Conservation (phyloP, 1,140 invertebrate genomes). For the Bombus superbus region DNA sequence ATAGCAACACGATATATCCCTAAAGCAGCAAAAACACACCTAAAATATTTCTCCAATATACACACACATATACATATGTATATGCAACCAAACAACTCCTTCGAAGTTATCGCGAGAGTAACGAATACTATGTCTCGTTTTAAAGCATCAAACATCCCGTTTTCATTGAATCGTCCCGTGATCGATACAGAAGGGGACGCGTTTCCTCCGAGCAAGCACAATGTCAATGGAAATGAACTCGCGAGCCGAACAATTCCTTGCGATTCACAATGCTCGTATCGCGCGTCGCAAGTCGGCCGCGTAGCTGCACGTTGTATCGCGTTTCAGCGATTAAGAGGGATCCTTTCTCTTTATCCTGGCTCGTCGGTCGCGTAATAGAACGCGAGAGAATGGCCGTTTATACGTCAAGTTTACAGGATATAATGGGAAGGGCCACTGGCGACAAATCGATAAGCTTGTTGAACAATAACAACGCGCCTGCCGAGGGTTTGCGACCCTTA, state of each 20-base stretch:
- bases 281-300: neutral
- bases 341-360: neutral
- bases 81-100: too few relatives aligned
- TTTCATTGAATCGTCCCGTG: neutral
- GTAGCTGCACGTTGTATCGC: constrained; percentile 5
- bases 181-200: neutral
- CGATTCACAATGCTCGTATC: constrained; percentile 2
- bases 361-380: neutral
- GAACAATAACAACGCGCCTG: constrained; percentile 27
- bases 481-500: constrained; percentile 15
- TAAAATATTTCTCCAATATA: too few relatives aligned
- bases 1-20: too few relatives aligned
- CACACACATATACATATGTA: too few relatives aligned
- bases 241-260: constrained; percentile 7
- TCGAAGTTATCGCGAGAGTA: too few relatives aligned
- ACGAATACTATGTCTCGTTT: too few relatives aligned
- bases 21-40: too few relatives aligned
- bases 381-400: constrained; percentile 15
- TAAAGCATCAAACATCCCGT: neutral
- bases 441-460: constrained; percentile 29
- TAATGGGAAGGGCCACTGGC: constrained; percentile 20
- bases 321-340: constrained; percentile 19
- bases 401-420: constrained; percentile 21
- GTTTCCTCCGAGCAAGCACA: constrained; percentile 16
- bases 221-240: constrained; percentile 23